These are phyloP conservation scores for Sisor rabdophorus DNA, from an alignment of 2,113 vertebrate species.

Conservation along the genomic window DNA sequence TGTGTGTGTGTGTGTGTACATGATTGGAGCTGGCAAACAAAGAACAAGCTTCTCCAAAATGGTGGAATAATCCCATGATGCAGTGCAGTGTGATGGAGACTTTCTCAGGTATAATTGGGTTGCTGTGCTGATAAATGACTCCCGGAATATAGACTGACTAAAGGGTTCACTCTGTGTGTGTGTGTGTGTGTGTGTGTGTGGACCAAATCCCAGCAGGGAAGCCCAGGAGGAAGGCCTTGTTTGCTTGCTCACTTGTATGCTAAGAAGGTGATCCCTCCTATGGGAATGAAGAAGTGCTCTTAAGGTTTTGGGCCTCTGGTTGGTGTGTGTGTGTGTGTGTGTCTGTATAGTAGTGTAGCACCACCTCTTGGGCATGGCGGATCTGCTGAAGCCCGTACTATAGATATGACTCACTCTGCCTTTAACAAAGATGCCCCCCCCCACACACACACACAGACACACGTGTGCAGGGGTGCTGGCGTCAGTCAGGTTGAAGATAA, in stretches of 20 bases:
- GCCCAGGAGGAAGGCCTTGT: not conserved
- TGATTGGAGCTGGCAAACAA: not conserved
- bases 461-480: not conserved
- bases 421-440: slow-evolving; percentile 2
- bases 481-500: slow-evolving; percentile 19
- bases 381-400: not conserved
- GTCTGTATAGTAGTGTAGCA: not conserved
- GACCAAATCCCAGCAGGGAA: not conserved
- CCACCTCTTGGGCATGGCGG: slow-evolving; percentile 8
- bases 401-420: slow-evolving; percentile 4
- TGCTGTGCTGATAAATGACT: not conserved
- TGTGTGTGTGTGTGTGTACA: no score
- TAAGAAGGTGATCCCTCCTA: slow-evolving; percentile 13
- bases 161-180: slow-evolving; percentile 1
- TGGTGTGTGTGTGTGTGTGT: slow-evolving; percentile 29
- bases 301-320: not conserved
- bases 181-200: not conserved
- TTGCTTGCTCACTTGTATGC: slow-evolving; percentile 3
- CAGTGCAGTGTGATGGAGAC: not conserved
- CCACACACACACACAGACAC: not conserved
- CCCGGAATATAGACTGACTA: not conserved
- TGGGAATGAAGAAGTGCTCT: slow-evolving; percentile 6
- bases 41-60: not conserved
- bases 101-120: not conserved
- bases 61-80: not conserved